Conservation (phyloP, 2,888 invertebrate genomes). For the Drosophila setosimentum region DNA sequence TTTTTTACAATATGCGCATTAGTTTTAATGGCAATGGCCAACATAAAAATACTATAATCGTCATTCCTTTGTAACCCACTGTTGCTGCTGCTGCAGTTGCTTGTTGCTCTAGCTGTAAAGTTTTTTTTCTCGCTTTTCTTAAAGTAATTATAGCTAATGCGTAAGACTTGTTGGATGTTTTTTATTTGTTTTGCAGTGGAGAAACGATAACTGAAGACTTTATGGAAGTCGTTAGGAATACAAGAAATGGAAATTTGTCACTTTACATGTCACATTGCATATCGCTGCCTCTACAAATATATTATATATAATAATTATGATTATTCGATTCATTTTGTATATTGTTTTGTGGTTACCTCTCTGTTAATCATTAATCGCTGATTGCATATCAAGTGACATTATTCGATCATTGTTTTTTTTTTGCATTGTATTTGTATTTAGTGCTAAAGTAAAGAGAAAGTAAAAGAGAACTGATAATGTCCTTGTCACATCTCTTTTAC, state of each 20-base stretch:
- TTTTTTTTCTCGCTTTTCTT: background rate
- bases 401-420: background rate
- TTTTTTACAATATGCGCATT: conserved; percentile 55
- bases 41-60: conserved; percentile 59
- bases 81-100: background rate
- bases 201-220: background rate
- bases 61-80: conserved; percentile 23
- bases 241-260: too few species aligned
- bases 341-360: background rate
- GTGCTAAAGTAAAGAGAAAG: background rate
- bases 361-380: background rate
- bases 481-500: conserved; percentile 16
- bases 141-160: conserved; percentile 10
- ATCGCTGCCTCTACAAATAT: background rate
- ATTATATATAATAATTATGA: background rate
- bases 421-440: background rate
- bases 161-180: conserved; percentile 17
- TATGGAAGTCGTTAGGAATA: background rate
- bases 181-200: background rate
- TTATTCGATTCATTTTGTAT: background rate
- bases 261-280: background rate
- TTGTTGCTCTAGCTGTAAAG: conserved; percentile 7
- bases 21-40: conserved; percentile 58
- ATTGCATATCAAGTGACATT: background rate
- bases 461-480: background rate